Conservation (phyloP, 1,140 invertebrate genomes). For the Drosophila persimilis region DNA sequence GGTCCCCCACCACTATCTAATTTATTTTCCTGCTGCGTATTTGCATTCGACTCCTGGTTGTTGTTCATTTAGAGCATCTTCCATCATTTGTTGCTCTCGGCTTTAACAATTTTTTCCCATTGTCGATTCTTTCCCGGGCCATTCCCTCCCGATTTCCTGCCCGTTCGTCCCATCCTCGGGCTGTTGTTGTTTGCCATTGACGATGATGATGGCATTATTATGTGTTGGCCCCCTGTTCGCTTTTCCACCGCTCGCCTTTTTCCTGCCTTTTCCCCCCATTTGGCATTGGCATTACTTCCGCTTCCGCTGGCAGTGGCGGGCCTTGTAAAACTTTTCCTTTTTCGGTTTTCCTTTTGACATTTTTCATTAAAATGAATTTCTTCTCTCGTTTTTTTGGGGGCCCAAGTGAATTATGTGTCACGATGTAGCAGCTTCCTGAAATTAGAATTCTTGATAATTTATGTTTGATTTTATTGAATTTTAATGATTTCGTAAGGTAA, state of each 20-base stretch:
- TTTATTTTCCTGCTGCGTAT: conserved; percentile 64
- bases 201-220: conserved; percentile 74
- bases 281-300: conserved; percentile 73
- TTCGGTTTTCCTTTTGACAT: conserved; percentile 53
- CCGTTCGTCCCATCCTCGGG: conserved; percentile 24
- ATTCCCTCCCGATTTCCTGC: conserved; percentile 24
- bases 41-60: conserved; percentile 51
- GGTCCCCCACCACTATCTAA: conserved; percentile 61
- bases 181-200: conserved; percentile 42
- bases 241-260: conserved; percentile 32
- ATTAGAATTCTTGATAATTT: conserved; percentile 69
- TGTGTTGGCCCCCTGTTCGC: conserved; percentile 69
- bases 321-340: conserved; percentile 53
- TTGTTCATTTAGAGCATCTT: conserved; percentile 82
- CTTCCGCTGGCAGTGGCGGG: conserved; percentile 59
- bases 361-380: conserved; percentile 53
- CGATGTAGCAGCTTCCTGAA: conserved; percentile 49
- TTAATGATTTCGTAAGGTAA: conserved; percentile 66
- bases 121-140: conserved; percentile 39
- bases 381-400: conserved; percentile 49
- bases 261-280: conserved; percentile 24
- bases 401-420: conserved; percentile 68
- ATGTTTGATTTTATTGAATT: conserved; percentile 71
- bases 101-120: conserved; percentile 45
- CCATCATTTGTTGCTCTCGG: conserved; percentile 70